phyloP scores from a whole-genome alignment of 2,888 invertebrate genomes.

The Malthinus flaveolus region DNA sequence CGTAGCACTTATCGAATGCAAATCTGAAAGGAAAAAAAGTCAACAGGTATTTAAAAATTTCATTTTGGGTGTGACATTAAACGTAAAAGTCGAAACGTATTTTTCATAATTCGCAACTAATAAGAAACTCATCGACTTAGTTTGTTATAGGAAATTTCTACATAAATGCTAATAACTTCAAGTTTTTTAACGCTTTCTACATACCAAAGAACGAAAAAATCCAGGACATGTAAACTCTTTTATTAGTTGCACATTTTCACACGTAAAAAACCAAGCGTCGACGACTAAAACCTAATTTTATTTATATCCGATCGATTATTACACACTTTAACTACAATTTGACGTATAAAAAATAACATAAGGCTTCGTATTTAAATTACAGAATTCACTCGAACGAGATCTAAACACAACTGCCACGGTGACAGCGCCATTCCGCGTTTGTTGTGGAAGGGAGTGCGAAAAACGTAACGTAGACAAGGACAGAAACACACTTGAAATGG shows the following conservation, averaged over 20 bases:
- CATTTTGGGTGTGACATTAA: neutral
- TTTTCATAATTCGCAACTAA: no score
- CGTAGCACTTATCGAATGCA: no score
- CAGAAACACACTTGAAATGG: conserved; percentile 1
- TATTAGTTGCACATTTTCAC: conserved; percentile 22
- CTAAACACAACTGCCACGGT: conserved; percentile 42
- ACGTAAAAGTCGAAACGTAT: neutral
- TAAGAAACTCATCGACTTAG: neutral
- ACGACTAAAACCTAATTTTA: no score
- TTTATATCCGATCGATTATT: neutral
- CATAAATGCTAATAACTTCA: conserved; percentile 1
- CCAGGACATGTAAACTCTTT: conserved; percentile 23
- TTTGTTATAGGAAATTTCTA: neutral
- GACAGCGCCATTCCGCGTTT: conserved; percentile 42
- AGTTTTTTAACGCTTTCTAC: conserved; percentile 21
- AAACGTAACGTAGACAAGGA: conserved; percentile 16
- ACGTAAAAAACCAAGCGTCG: conserved; percentile 6
- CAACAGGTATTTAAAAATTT: neutral
- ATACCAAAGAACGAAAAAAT: conserved; percentile 22
- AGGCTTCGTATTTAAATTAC: conserved; percentile 9
- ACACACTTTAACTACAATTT: conserved; percentile 11
- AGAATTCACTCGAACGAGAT: conserved; percentile 18
- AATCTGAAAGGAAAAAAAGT: conserved; percentile 1
- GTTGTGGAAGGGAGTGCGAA: conserved; percentile 29
- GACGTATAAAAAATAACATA: conserved; percentile 18